Base-by-base conservation (phyloP, 1,140 invertebrate genomes). In the Drosophila quadrilineata region DNA sequence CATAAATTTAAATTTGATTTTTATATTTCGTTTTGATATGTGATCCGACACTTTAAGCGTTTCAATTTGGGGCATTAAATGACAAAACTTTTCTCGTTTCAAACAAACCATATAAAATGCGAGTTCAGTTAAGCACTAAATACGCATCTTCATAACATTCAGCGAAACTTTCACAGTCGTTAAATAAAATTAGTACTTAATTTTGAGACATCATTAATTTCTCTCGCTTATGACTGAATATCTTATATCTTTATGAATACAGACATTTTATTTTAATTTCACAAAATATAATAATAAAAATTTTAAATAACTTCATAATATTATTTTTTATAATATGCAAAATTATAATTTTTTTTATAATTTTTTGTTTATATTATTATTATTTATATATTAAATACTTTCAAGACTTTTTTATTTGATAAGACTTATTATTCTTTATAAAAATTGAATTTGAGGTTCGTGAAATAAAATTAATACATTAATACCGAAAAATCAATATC, bases 1-100 rank as follows among this genome's bases (percentile, higher is more conserved):
- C 79, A 85, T 84, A 84, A 85, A 84, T 84, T 85, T 85, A 73
- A 74, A 85, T 84, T 74, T 85, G 79, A 76, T 84, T 84, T 71
- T 70, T 84, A 56, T 76, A 60, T 53, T 40, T 29, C 46, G 33
- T 45, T 73, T 77, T 84, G 57, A 84, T 82, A 70, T 84, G 69
- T 70, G 69, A 26, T 50, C 35, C 58, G 58, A 62, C 71, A 75
- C 71, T 84, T 70, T 48, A 38, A 54, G 28, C 35, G 6, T 8
- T 24, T 29, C 6, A 40, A 41, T 46, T 31, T 17, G 0, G 16
- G 10, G 22, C 31, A 59, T 49, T 36, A 52, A 43, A 35, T 17
- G 28, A 4, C 0, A 28, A 60, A 62, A 46, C 17, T 68, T 63
- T 63, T 36, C 40, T 38, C 38, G 40, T 31, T 21, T 36, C 9